phyloP scores from a whole-genome alignment of 2,113 vertebrate genomes.

The Anthoscopus minutus region DNA sequence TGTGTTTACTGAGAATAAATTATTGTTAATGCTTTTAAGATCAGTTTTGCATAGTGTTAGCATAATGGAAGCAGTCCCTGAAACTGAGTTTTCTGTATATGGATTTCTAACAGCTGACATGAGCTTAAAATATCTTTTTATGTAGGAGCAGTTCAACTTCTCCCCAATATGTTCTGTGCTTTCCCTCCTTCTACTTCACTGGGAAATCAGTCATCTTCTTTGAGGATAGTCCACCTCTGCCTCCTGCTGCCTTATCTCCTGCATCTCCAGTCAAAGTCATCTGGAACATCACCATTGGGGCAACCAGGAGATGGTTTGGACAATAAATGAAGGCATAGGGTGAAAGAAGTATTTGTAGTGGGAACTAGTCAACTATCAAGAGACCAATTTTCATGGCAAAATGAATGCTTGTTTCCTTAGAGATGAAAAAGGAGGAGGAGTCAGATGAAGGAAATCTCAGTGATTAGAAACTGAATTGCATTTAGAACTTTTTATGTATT shows the following conservation, averaged over 20 bases:
- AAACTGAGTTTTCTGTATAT: conserved; percentile 3
- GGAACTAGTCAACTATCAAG: not conserved
- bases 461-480: conserved; percentile 15
- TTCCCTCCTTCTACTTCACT: not conserved
- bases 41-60: not conserved
- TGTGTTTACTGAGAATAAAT: not conserved
- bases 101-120: conserved; percentile 41
- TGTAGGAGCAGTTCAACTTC: conserved; percentile 56
- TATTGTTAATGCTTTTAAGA: not conserved
- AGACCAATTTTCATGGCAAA: conserved; percentile 35
- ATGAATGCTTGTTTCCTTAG: conserved; percentile 37
- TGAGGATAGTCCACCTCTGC: conserved; percentile 40
- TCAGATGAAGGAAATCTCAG: conserved; percentile 17
- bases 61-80: not conserved
- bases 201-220: conserved; percentile 1
- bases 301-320: not conserved
- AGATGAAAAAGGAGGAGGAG: conserved; percentile 42
- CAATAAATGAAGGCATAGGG: not conserved
- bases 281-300: not conserved
- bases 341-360: not conserved
- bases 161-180: conserved; percentile 41
- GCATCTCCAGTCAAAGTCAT: not conserved
- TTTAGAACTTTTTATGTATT: not conserved
- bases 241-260: not conserved
- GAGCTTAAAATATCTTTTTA: conserved; percentile 53